phyloP scores from a whole-genome alignment of 2,888 invertebrate genomes.

The Chrysodeixis includens region DNA sequence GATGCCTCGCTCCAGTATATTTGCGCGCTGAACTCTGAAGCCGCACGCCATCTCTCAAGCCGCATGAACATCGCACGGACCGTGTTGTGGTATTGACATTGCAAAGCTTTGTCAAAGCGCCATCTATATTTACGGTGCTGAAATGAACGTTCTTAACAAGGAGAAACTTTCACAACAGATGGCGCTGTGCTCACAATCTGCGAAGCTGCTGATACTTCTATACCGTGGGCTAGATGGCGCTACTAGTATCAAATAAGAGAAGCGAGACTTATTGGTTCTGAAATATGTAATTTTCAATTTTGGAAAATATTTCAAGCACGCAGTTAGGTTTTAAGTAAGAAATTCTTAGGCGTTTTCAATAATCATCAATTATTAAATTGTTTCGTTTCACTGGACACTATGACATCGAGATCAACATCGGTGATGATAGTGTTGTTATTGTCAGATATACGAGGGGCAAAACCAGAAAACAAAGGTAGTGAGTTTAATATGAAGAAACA shows the following conservation, averaged over 20 bases:
- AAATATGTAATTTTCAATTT: too few species aligned
- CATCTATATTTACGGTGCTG: conserved; percentile 30
- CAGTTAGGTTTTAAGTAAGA: too few species aligned
- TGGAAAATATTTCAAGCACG: too few species aligned
- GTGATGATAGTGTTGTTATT: too few species aligned
- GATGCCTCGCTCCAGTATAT: conserved; percentile 28
- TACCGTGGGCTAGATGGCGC: conserved; percentile 36
- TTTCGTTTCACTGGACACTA: too few species aligned
- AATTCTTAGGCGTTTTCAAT: too few species aligned
- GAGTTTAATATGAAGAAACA: too few species aligned
- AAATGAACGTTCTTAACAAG: conserved; percentile 5
- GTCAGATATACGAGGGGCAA: too few species aligned
- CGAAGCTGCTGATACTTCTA: neutral
- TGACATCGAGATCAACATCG: too few species aligned
- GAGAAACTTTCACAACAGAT: neutral
- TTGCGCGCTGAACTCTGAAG: neutral
- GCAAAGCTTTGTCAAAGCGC: conserved; percentile 16
- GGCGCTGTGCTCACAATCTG: neutral
- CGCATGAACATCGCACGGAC: conserved; percentile 49
- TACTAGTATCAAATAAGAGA: neutral
- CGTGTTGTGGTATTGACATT: conserved; percentile 20
- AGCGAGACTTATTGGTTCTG: too few species aligned
- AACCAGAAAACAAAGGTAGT: too few species aligned
- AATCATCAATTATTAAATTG: too few species aligned
- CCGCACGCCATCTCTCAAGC: conserved; percentile 55